These are phyloP conservation scores for Thereva unica DNA, from an alignment of 2,888 invertebrate genomes.

Conservation along the genomic window DNA sequence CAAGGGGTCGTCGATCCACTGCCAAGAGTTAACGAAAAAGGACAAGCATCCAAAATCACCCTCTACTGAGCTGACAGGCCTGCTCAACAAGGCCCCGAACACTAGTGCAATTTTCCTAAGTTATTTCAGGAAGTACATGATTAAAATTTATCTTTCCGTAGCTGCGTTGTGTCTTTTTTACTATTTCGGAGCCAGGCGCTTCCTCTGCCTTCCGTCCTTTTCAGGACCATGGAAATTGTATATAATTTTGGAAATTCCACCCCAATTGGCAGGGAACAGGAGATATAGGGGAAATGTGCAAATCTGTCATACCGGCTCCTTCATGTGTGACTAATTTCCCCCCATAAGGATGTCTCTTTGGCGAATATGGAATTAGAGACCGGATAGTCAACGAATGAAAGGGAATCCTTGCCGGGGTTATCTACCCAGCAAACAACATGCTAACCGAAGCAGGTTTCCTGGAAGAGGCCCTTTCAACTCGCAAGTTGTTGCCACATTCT, in stretches of 20 bases:
- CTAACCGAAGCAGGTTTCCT: neutral
- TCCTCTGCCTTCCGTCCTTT: conserved; percentile 7
- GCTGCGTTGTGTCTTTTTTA: conserved; percentile 8
- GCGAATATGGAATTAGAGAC: conserved; percentile 16
- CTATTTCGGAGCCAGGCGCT: conserved; percentile 16
- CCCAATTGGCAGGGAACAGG: conserved; percentile 18
- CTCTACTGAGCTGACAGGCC: neutral
- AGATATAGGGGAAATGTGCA: conserved; percentile 24
- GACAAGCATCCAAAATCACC: conserved; percentile 19
- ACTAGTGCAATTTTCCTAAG: conserved; percentile 25
- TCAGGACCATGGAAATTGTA: conserved; percentile 23
- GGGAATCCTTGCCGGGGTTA: conserved; percentile 13
- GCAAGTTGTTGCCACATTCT: neutral
- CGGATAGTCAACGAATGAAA: conserved; percentile 14
- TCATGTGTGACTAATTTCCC: conserved; percentile 30
- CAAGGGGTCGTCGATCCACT: conserved; percentile 9
- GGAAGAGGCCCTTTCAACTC: neutral
- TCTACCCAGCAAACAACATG: conserved; percentile 23
- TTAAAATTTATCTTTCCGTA: conserved; percentile 31
- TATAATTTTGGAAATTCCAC: conserved; percentile 22
- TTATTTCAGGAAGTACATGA: conserved; percentile 32
- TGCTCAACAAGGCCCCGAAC: neutral
- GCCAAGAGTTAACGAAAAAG: conserved; percentile 4
- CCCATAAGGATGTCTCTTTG: conserved; percentile 17
- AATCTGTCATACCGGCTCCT: conserved; percentile 25